phyloP scores from a whole-genome alignment of 2,797 vertebrate species.

The Melanotaenia parkinsoni region DNA sequence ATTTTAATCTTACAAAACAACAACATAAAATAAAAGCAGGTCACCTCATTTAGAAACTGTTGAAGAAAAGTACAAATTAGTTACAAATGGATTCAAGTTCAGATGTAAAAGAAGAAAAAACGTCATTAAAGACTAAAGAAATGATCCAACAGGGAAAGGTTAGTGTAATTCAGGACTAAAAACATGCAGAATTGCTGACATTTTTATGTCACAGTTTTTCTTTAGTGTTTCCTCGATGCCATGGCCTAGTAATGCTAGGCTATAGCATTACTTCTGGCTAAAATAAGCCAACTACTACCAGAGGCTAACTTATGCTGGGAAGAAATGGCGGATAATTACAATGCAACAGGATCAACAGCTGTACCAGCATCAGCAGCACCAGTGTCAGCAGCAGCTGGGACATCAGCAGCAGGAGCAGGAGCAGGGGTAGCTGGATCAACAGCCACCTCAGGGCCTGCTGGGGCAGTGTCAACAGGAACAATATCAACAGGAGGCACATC shows the following conservation, averaged over 20 bases:
- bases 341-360: conserved; percentile 27
- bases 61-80: neutral
- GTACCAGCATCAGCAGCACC: neutral
- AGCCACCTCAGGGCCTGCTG: conserved; percentile 6
- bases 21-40: neutral
- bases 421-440: conserved; percentile 12
- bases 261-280: conserved; percentile 17
- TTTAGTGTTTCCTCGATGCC: neutral
- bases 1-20: neutral
- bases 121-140: conserved; percentile 11
- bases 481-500: conserved; percentile 48
- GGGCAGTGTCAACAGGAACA: conserved; percentile 28
- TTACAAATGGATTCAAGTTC: conserved; percentile 10
- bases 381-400: conserved; percentile 11
- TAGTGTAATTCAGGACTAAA: conserved; percentile 14
- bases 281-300: conserved; percentile 9
- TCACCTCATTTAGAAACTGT: neutral
- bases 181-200: conserved; percentile 20
- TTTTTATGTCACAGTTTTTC: conserved; percentile 14
- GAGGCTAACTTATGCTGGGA: conserved; percentile 1
- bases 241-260: neutral
- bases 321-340: conserved; percentile 30
- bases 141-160: conserved; percentile 5
- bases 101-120: conserved; percentile 8
- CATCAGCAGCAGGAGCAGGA: neutral